Evolutionary conservation across 2,113 vertebrate genomes (phyloP).

Genomic region (Amphilophus citrinellus): DNA sequence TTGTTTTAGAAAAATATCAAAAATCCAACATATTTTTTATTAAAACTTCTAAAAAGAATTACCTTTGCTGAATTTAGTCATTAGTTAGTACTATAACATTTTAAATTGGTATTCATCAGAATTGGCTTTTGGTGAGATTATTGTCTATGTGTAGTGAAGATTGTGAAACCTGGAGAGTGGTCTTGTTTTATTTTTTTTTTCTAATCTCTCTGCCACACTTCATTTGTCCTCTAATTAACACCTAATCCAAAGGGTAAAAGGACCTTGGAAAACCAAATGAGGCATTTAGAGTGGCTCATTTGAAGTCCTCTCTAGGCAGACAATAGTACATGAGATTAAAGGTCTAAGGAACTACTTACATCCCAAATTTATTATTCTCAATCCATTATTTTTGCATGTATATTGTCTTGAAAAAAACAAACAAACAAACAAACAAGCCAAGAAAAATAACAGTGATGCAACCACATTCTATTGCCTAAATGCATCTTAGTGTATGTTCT

Average conservation of each 20-base stretch:
- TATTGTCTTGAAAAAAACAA: not conserved
- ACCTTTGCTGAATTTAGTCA: not conserved
- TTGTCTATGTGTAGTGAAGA: not conserved
- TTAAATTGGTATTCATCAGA: not conserved
- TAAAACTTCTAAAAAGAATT: not conserved
- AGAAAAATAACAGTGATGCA: not conserved
- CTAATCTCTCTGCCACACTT: constrained; percentile 48
- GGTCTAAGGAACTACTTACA: not conserved
- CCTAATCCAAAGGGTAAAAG: constrained; percentile 36
- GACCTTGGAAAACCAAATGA: constrained; percentile 24
- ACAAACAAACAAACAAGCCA: not conserved
- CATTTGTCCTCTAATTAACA: constrained; percentile 48
- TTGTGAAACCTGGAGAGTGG: constrained; percentile 5
- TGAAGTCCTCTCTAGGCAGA: constrained; percentile 6
- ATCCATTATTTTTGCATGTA: not conserved
- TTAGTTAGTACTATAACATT: not conserved
- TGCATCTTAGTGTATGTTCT: not conserved
- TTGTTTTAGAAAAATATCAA: not conserved
- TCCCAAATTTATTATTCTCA: not conserved
- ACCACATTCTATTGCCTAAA: too few species aligned
- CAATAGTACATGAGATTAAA: not conserved
- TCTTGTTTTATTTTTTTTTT: not conserved
- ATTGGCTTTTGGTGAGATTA: not conserved
- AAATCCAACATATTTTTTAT: not conserved
- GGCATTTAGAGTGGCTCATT: constrained; percentile 14